Base-by-base conservation (phyloP, 2,888 invertebrate species). In the Craniophora ligustri region DNA sequence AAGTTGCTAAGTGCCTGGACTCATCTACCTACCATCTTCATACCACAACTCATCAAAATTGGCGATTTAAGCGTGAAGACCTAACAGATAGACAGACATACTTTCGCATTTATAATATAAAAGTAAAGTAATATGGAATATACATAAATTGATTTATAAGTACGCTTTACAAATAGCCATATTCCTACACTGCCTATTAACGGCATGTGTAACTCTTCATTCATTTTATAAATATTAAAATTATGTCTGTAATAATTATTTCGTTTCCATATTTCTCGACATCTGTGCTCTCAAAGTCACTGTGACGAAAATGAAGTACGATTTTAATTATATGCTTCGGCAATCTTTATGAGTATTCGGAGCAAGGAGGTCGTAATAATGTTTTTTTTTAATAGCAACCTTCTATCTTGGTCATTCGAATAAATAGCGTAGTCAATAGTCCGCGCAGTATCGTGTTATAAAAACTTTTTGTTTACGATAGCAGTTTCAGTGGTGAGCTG, bases 241-340 rank as follows among this genome's bases (percentile, higher is more conserved):
- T n/a, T n/a, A n/a, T n/a, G n/a, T n/a, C n/a, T 49, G 59, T 44
- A 15, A 35, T 58, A 26, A 40, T 58, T 26, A 39, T 31, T 34
- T 21, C 8, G 38, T 36, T 41, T 44, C 28, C 44, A 31, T 32
- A 65, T 41, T 58, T 36, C 39, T 34, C 36, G 8, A 26, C 11
- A 32, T 41, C 19, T 18, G 14, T 19, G 11, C 21, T 60, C 21
- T 60, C 36, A 31, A 11, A 38, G 32, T 41, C 10, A 31, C 41
- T 31, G 11, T 38, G 41, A 26, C n/a, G 31, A 31, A 41, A 48
- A 23, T 16, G 38, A 16, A 21, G 39, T 42, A 47, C 11, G 38
- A 40, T 67, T 51, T 41, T 46, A 67, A 59, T 51, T 60, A 38
- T 35, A 31, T 58, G 66, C 39, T 49, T 58, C 49, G 34, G 11